Conservation (phyloP, 2,113 vertebrate species). For the Arvicanthis niloticus region DNA sequence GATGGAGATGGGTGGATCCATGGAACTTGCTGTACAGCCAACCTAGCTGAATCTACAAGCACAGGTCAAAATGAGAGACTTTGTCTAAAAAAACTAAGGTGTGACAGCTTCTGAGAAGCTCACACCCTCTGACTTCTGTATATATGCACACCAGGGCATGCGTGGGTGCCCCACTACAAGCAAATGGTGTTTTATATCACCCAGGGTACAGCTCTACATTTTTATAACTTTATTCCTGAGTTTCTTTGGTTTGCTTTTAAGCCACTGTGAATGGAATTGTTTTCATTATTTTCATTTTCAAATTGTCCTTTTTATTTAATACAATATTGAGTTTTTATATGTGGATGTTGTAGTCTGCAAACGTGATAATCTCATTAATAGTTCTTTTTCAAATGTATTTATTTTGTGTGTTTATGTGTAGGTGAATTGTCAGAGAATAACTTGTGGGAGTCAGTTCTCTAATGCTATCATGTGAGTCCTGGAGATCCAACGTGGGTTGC, state of each 20-base stretch:
- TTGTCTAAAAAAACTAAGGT: not conserved
- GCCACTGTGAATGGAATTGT: not conserved
- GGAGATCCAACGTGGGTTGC: not conserved
- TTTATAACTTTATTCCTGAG: not conserved
- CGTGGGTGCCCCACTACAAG: not conserved
- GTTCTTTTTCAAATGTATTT: not conserved
- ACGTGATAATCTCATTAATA: not conserved
- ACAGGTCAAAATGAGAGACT: not conserved
- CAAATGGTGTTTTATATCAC: not conserved
- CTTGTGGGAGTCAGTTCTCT: not conserved
- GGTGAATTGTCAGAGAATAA: not conserved
- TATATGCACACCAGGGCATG: not conserved
- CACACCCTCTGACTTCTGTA: not conserved
- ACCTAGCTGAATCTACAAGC: not conserved
- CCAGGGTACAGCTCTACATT: not conserved
- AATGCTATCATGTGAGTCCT: not conserved
- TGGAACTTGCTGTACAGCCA: not conserved
- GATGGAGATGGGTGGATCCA: not conserved
- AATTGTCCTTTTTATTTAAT: not conserved
- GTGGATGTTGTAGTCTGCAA: not conserved
- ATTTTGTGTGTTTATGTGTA: not conserved
- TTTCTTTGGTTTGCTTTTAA: conserved; percentile 5
- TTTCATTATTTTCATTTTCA: conserved; percentile 40
- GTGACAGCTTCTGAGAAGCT: not conserved
- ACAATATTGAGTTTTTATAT: not conserved